A percentile compares a stretch with the other conserved stretches of the same genome.
phyloP scores from a whole-genome alignment of 2,888 invertebrate species.

The Stenichneumon culpator region DNA sequence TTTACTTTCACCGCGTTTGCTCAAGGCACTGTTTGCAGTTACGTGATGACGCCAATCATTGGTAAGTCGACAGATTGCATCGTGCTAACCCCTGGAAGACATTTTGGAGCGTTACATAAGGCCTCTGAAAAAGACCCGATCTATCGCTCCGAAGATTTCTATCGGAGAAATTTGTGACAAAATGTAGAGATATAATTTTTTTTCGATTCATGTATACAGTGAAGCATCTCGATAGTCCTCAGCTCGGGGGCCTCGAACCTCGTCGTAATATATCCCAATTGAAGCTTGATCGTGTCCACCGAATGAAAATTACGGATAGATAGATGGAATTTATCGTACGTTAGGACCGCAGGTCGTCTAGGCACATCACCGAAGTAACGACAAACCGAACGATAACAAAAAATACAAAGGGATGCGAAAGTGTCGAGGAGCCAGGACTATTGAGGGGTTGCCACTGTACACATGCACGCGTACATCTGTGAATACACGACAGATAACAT shows the following conservation, averaged over 20 bases:
- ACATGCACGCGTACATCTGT: not conserved
- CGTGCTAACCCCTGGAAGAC: no score
- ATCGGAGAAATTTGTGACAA: no score
- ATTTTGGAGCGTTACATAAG: no score
- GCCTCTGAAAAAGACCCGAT: no score
- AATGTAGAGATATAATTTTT: no score
- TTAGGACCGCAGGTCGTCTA: no score
- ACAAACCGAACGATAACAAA: no score
- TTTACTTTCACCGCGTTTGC: conserved; percentile 57
- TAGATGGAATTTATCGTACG: no score
- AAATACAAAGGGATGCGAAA: no score
- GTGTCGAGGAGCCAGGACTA: not conserved
- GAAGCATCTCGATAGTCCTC: conserved; percentile 13
- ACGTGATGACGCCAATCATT: conserved; percentile 63
- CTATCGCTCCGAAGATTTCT: no score
- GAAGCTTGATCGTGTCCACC: not conserved
- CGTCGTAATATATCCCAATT: not conserved
- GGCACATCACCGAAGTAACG: no score
- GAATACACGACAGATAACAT: conserved; percentile 61
- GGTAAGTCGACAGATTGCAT: conserved; percentile 53
- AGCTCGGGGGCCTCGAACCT: not conserved
- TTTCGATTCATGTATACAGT: not conserved
- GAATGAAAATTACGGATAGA: not conserved
- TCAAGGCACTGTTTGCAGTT: conserved; percentile 65
- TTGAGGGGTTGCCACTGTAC: not conserved